Percentiles rank a stretch among this genome's conserved stretches.
Evolutionary conservation across 2,888 invertebrate genomes (phyloP).

Genomic region (Linnaemya vulpina): DNA sequence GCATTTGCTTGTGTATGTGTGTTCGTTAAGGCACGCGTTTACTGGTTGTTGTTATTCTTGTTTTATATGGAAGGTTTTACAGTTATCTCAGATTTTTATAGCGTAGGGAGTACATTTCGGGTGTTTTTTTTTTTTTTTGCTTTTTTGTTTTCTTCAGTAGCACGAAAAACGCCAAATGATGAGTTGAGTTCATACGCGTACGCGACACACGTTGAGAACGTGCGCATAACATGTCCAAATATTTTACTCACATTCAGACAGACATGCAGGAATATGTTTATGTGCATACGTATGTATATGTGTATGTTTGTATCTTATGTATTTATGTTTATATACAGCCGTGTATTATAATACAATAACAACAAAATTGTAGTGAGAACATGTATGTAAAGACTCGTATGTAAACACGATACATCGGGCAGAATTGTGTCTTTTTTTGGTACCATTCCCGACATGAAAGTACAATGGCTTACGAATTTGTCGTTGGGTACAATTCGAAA

Average conservation of each 20-base stretch:
- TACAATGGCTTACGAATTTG: too few species aligned
- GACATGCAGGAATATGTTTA: neutral
- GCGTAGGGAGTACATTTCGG: constrained; percentile 45
- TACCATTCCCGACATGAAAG: too few species aligned
- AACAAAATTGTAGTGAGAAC: constrained; percentile 10
- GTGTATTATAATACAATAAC: neutral
- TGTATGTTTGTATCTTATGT: neutral
- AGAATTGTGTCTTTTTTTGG: too few species aligned
- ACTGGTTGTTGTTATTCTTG: constrained; percentile 17
- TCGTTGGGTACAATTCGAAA: too few species aligned
- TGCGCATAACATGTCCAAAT: constrained; percentile 66
- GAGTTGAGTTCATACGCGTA: constrained; percentile 69
- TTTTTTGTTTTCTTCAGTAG: neutral
- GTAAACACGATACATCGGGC: too few species aligned
- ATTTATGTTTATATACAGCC: neutral
- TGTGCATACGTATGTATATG: neutral
- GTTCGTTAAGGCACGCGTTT: constrained; percentile 41
- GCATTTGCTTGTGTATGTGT: constrained; percentile 17
- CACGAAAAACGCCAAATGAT: constrained; percentile 32
- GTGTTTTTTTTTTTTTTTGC: too few species aligned
- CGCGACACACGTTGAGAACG: constrained; percentile 67
- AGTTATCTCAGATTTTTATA: constrained; percentile 28
- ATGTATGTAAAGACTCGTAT: neutral
- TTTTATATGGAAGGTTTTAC: constrained; percentile 30
- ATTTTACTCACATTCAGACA: constrained; percentile 27